Evolutionary conservation across 1,140 invertebrate species (phyloP).

Genomic region (Apolygus lucorum): DNA sequence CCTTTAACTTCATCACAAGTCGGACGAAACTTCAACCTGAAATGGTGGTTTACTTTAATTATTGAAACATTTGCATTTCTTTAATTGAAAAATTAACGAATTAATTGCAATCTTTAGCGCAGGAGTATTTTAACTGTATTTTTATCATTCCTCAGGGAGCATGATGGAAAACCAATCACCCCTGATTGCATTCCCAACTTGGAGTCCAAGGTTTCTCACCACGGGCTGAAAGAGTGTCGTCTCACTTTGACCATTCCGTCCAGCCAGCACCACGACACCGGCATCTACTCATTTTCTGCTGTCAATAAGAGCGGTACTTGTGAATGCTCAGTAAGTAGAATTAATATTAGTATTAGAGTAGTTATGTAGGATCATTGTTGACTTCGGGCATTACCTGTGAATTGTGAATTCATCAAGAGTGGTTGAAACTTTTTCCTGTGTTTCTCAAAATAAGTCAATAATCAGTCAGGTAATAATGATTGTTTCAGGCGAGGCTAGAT

Average conservation of each 20-base stretch:
- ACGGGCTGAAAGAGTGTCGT: constrained; percentile 64
- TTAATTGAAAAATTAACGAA: too few relatives aligned
- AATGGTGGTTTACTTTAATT: too few relatives aligned
- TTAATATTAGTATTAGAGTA: not conserved
- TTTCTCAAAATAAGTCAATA: too few relatives aligned
- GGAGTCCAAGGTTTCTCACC: constrained; percentile 54
- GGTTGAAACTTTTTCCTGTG: too few relatives aligned
- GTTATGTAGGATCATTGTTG: not conserved
- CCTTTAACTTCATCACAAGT: too few relatives aligned
- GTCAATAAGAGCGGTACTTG: constrained; percentile 68
- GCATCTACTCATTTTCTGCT: constrained; percentile 67
- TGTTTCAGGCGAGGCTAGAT: constrained; percentile 53
- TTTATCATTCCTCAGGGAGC: constrained; percentile 42
- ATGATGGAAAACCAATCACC: constrained; percentile 41
- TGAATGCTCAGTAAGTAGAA: constrained; percentile 49
- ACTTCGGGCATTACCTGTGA: too few relatives aligned
- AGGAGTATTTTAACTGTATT: constrained; percentile 20
- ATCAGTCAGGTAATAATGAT: too few relatives aligned
- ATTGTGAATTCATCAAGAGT: too few relatives aligned
- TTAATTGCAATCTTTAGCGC: too few relatives aligned
- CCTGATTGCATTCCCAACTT: constrained; percentile 43
- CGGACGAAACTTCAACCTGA: too few relatives aligned
- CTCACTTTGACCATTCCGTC: constrained; percentile 58
- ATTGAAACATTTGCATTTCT: too few relatives aligned
- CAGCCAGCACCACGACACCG: constrained; percentile 63